These are phyloP conservation scores for Arnoldichthys spilopterus DNA, from an alignment of 2,797 vertebrate species.

Conservation along the genomic window DNA sequence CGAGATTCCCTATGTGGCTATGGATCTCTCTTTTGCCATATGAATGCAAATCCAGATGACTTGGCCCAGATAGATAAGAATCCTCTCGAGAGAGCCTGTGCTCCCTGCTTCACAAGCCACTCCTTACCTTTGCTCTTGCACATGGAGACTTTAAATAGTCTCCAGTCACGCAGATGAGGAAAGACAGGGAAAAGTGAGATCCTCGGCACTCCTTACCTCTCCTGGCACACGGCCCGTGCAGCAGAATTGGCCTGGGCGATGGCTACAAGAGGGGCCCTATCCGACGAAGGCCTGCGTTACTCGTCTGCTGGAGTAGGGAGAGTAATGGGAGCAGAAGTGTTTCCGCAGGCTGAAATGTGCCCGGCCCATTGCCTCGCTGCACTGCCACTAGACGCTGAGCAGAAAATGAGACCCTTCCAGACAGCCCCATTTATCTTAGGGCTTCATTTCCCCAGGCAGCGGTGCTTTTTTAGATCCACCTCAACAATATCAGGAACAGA, in stretches of 20 bases:
- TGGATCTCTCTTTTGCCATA: conserved; percentile 9
- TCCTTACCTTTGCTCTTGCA: conserved; percentile 1
- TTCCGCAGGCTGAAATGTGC: conserved; percentile 50
- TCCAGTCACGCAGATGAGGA: conserved; percentile 43
- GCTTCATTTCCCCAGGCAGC: conserved; percentile 45
- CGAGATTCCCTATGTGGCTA: conserved; percentile 32
- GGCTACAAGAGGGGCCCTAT: conserved; percentile 33
- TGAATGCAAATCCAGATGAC: conserved; percentile 34
- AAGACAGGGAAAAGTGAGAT: conserved; percentile 32
- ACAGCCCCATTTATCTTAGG: conserved; percentile 54
- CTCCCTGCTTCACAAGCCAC: not conserved
- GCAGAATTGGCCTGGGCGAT: conserved; percentile 50
- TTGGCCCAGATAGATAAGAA: conserved; percentile 10
- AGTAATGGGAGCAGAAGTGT: conserved; percentile 57
- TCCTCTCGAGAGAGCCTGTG: conserved; percentile 16
- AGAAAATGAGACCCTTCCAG: conserved; percentile 57
- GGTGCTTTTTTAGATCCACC: conserved; percentile 48
- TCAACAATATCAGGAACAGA: conserved; percentile 51
- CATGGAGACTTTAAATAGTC: conserved; percentile 41
- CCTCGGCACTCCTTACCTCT: conserved; percentile 14
- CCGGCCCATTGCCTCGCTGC: conserved; percentile 45
- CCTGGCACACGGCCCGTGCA: conserved; percentile 30
- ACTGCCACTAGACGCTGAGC: conserved; percentile 45
- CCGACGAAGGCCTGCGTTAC: conserved; percentile 48
- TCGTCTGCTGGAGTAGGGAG: conserved; percentile 48